phyloP scores from a whole-genome alignment of 2,888 invertebrate species.

The Euzetes globulus region DNA sequence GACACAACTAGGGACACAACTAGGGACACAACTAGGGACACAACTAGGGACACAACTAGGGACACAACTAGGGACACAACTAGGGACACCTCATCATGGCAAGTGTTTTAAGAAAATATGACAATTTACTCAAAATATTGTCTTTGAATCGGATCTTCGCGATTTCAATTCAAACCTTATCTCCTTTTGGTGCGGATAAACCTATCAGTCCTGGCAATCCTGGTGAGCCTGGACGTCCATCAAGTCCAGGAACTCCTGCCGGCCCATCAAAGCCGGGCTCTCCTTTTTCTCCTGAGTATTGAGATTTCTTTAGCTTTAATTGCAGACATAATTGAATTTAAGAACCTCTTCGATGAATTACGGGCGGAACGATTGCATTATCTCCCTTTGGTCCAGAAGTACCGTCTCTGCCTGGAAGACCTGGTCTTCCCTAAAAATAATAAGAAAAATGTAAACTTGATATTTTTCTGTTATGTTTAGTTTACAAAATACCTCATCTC shows the following conservation, averaged over 20 bases:
- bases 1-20: too few species aligned
- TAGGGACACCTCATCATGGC: too few species aligned
- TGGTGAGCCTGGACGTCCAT: conserved; percentile 44
- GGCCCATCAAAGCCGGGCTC: conserved; percentile 38
- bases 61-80: too few species aligned
- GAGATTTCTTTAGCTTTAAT: not conserved
- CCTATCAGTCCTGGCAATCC: conserved; percentile 60
- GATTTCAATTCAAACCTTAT: conserved; percentile 36
- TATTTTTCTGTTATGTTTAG: not conserved
- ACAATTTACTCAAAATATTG: too few species aligned
- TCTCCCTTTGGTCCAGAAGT: conserved; percentile 45
- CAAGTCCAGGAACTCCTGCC: conserved; percentile 40
- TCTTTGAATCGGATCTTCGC: too few species aligned
- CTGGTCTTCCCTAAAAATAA: conserved; percentile 38
- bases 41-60: too few species aligned
- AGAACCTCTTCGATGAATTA: not conserved
- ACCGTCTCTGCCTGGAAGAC: conserved; percentile 54
- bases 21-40: too few species aligned
- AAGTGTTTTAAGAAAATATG: too few species aligned
- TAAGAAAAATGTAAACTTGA: not conserved
- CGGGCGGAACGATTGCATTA: conserved; percentile 50
- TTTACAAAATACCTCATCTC: conserved; percentile 32
- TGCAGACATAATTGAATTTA: conserved; percentile 8
- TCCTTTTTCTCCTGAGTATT: conserved; percentile 39
- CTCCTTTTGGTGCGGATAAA: conserved; percentile 37